These are phyloP conservation scores for Rhynchophorus ferrugineus DNA, from an alignment of 1,140 invertebrate species.

Conservation along the genomic window DNA sequence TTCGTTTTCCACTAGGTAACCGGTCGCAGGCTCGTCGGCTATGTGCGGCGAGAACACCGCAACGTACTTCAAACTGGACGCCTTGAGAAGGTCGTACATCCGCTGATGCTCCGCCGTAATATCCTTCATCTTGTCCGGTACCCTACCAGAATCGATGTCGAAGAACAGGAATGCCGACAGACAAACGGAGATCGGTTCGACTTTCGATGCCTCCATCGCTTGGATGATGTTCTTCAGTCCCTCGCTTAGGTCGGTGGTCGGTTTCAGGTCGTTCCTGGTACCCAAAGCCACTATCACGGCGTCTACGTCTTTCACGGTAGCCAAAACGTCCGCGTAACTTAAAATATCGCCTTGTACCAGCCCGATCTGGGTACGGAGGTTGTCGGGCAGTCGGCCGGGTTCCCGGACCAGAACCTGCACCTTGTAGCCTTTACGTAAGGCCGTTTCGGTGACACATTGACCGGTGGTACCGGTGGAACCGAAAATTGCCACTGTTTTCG, in stretches of 20 bases:
- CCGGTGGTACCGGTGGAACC: slow-evolving; percentile 75
- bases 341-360: slow-evolving; percentile 64
- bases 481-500: slow-evolving; percentile 70
- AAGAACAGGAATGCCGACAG: slow-evolving; percentile 76
- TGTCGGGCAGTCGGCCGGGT: slow-evolving; percentile 56
- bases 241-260: slow-evolving; percentile 70
- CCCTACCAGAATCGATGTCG: slow-evolving; percentile 50
- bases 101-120: slow-evolving; percentile 70
- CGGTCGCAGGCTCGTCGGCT: slow-evolving; percentile 49
- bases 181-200: slow-evolving; percentile 64
- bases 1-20: slow-evolving; percentile 50
- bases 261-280: slow-evolving; percentile 66
- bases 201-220: slow-evolving; percentile 63
- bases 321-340: slow-evolving; percentile 61
- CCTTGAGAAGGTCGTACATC: slow-evolving; percentile 63
- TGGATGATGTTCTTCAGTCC: slow-evolving; percentile 72
- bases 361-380: slow-evolving; percentile 58
- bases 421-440: slow-evolving; percentile 64
- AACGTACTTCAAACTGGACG: slow-evolving; percentile 62
- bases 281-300: slow-evolving; percentile 71
- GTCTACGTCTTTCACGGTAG: slow-evolving; percentile 60
- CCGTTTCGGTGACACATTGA: slow-evolving; percentile 61
- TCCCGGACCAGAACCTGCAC: slow-evolving; percentile 68
- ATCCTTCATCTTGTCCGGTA: slow-evolving; percentile 62
- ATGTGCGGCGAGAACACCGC: slow-evolving; percentile 76